A percentile compares a stretch with the other conserved stretches of the same genome.
Evolutionary conservation across 2,888 invertebrate species (phyloP).

Genomic region (Trichopoda pennipes): DNA sequence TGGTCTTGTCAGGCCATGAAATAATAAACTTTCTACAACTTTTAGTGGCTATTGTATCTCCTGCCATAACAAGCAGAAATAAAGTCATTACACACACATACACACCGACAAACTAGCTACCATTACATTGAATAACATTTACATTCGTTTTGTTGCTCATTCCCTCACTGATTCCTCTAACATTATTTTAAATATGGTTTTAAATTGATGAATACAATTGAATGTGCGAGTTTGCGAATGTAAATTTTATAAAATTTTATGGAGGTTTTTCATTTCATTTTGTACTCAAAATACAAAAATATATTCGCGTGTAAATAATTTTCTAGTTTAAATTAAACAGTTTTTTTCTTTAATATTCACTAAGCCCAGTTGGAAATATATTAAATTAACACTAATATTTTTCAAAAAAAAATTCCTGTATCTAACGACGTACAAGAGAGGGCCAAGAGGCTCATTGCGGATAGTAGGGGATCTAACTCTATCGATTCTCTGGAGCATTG

Average conservation of each 20-base stretch:
- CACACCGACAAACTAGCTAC: slow-evolving; percentile 15
- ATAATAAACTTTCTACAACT: not conserved
- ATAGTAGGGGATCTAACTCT: no score
- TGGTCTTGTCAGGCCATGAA: no score
- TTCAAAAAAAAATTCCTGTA: no score
- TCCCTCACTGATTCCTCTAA: slow-evolving; percentile 8
- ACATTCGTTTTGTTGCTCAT: slow-evolving; percentile 14
- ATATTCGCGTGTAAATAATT: slow-evolving; percentile 42
- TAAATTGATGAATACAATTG: slow-evolving; percentile 5
- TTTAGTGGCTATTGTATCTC: slow-evolving; percentile 2
- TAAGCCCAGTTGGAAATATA: slow-evolving; percentile 8
- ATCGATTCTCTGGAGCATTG: no score
- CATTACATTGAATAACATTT: slow-evolving; percentile 44
- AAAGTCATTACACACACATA: slow-evolving; percentile 28
- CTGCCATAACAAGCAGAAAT: not conserved
- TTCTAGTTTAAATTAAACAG: slow-evolving; percentile 19
- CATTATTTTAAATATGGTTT: not conserved
- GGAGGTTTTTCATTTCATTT: slow-evolving; percentile 33
- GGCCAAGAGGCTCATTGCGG: no score
- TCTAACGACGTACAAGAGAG: no score
- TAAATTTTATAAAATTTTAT: slow-evolving; percentile 27
- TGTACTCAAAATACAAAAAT: slow-evolving; percentile 16
- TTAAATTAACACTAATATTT: no score
- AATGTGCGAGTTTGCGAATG: slow-evolving; percentile 17
- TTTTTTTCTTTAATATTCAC: not conserved